These are phyloP conservation scores for Sebastes flavidus DNA, from an alignment of 2,797 vertebrate genomes.

Conservation along the genomic window DNA sequence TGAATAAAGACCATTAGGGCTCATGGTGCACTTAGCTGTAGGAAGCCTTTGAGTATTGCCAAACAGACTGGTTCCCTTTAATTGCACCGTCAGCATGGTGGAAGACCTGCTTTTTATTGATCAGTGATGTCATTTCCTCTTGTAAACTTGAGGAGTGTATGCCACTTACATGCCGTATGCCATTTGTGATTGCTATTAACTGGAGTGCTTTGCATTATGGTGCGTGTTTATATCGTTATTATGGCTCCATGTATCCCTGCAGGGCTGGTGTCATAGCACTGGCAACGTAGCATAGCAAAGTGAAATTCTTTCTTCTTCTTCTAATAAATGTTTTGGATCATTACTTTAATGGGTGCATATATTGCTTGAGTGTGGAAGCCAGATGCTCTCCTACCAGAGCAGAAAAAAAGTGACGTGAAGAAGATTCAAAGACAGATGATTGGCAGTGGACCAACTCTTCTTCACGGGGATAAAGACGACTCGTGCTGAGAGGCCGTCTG, in stretches of 20 bases:
- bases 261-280: background rate
- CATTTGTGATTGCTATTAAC: slow-evolving; percentile 14
- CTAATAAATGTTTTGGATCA: background rate
- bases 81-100: background rate
- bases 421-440: background rate
- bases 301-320: background rate
- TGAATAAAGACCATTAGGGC: background rate
- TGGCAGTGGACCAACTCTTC: background rate
- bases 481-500: slow-evolving; percentile 46
- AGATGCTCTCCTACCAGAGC: background rate
- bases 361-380: background rate
- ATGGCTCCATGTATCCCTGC: background rate
- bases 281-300: background rate
- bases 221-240: background rate
- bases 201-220: slow-evolving; percentile 11
- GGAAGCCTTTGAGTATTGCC: background rate
- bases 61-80: background rate
- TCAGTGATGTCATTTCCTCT: slow-evolving; percentile 24
- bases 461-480: slow-evolving; percentile 11
- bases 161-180: background rate
- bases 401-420: background rate
- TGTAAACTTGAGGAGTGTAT: background rate
- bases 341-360: background rate
- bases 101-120: background rate
- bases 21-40: background rate